Evolutionary conservation across 2,888 invertebrate genomes (phyloP).

Genomic region (Drosophila mettleri): DNA sequence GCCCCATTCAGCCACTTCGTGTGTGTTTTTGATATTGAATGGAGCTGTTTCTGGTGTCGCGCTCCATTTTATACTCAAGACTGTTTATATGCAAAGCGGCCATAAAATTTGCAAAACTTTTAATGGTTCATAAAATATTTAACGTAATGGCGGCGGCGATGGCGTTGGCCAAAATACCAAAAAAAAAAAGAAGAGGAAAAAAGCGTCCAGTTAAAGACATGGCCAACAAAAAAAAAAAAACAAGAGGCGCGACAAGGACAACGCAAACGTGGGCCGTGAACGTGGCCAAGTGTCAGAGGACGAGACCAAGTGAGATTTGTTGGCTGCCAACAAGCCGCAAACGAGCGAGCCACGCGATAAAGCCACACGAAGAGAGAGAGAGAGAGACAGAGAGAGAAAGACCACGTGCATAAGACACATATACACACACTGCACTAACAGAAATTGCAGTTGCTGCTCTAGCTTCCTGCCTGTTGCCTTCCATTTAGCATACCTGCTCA

Average conservation of each 20-base stretch:
- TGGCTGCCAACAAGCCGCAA: conserved; percentile 76
- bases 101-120: conserved; percentile 81
- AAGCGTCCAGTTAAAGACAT: conserved; percentile 64
- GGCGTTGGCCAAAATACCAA: conserved; percentile 40
- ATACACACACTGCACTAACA: not conserved
- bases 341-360: conserved; percentile 55
- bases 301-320: conserved; percentile 65
- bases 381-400: not conserved
- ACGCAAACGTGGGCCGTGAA: conserved; percentile 12
- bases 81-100: conserved; percentile 77
- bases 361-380: conserved; percentile 5
- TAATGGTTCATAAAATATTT: conserved; percentile 82
- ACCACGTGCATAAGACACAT: not conserved
- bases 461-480: conserved; percentile 43
- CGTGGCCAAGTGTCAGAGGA: conserved; percentile 29
- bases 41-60: conserved; percentile 53
- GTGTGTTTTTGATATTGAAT: conserved; percentile 33
- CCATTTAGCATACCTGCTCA: conserved; percentile 1
- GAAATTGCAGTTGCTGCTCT: conserved; percentile 25
- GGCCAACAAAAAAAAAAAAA: conserved; percentile 42
- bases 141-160: conserved; percentile 70
- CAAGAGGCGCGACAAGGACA: conserved; percentile 23
- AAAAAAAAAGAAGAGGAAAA: not conserved
- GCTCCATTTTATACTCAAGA: conserved; percentile 43
- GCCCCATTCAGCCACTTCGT: conserved; percentile 13